Evolutionary conservation across 2,797 vertebrate genomes (phyloP), one percentile per base, ranked within the genome.

Genomic region (Garrulus glandarius): DNA sequence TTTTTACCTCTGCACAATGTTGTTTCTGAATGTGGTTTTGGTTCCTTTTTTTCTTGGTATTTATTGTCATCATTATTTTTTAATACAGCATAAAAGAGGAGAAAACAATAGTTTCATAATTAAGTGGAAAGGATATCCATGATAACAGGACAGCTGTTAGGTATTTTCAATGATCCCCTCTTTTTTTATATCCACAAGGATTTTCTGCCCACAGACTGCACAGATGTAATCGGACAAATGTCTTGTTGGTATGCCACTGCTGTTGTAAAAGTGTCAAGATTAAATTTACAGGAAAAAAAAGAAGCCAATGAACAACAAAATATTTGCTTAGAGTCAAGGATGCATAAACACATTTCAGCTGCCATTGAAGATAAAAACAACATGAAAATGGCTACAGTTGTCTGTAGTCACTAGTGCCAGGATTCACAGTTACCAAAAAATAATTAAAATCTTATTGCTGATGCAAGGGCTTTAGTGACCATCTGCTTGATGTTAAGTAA

Each of bases 91-190:
- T 46, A 59, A 69, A 84, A 71, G 69, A 95, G 26, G 37, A 80
- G 53, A 81, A 93, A 96, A 76, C n/a, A 60, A 53, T 29, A 55
- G 13, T 78, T 93, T 41, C 29, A 41, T 76, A 88, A 88, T 93
- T 78, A 65, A 2, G 3, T 27, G 61, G 22, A 74, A 95, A 98
- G 96, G 97, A 98, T 98, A 98, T 97, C 97, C 78, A 89, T 98
- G 98, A 93, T 97, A 98, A 79, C 98, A 98, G 34, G 98, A 98
- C 34, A 99, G 98, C 95, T 98, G 98, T 96, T 98, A 98, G 63
- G 98, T 98, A 96, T 99, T 98, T 69, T 98, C 98, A 55, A 91
- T 98, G 3, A 98, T 96, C 10, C 98, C 97, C 88, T 99, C 98
- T 86, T 98, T 98, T 68, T 98, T 97, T 56, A 98, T 93, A 26